Base-by-base conservation (phyloP, 2,888 invertebrate species). In the Amphipoea oculea region DNA sequence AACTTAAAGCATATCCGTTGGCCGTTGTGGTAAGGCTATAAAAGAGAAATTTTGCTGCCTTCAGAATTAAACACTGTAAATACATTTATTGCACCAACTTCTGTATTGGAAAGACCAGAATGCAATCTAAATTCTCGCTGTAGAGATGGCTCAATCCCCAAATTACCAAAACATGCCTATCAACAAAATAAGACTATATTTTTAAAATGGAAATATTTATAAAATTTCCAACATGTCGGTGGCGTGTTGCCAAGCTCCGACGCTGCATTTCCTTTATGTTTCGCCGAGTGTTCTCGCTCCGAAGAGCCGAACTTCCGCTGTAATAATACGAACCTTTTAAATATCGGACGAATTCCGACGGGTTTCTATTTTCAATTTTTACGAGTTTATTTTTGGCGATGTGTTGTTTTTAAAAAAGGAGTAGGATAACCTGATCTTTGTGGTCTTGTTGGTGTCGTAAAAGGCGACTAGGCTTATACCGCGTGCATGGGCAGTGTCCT, bases 221-320 rank as follows among this genome's bases (percentile, higher is more conserved):
- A 75, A 70, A 85, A 81, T 72, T 88, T 71, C 70, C 78, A 73
- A 86, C 81, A 80, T 77, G 60, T 83, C 70, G 14, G 68, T 89
- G 89, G 89, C 89, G 48, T 45, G 12, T 20, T 86, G 89, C 89
- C 89, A 89, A 88, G 73, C 72, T n/a, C 6, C 76, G 79, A 51
- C 62, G 75, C 76, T 88, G 88, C 87, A 89, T 88, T 88, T 89
- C 89, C 88, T 89, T 86, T 85, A 75, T 78, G 78, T 63, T 62
- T n/a, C 17, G 40, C 67, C 65, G 70, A 73, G 29, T 78, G 79
- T 75, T 67, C 78, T 84, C 81, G 74, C 70, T 75, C 66, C 14
- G 62, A 78, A 79, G 81, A 83, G 84, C 83, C 87, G 81, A 79
- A 79, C 82, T 87, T 89, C 84, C 87, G 81, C 69, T 69, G 84